phyloP scores from a whole-genome alignment of 2,113 vertebrate genomes.

The Chloebia gouldiae region DNA sequence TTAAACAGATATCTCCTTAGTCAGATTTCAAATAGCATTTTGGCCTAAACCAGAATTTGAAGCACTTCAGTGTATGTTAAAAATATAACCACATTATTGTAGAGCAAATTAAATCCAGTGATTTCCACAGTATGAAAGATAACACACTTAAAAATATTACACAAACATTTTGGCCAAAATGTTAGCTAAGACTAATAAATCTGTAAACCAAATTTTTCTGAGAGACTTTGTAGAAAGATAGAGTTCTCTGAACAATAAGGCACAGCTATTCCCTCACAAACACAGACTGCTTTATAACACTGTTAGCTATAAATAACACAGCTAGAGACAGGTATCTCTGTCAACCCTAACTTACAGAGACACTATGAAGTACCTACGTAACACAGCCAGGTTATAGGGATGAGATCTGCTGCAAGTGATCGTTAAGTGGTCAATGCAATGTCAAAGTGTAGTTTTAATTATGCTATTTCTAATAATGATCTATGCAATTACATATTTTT shows the following conservation, averaged over 20 bases:
- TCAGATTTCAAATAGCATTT: background rate
- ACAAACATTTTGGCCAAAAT: background rate
- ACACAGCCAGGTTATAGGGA: background rate
- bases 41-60: background rate
- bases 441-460: background rate
- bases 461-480: background rate
- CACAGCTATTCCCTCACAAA: background rate
- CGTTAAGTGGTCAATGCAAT: rapidly evolving
- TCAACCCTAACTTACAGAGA: rapidly evolving
- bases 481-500: background rate
- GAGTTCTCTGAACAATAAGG: background rate
- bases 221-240: background rate
- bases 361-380: background rate
- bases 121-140: background rate
- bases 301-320: background rate
- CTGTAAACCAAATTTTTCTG: background rate
- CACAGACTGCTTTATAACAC: background rate
- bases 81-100: background rate
- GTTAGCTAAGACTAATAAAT: background rate
- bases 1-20: background rate
- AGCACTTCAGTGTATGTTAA: background rate
- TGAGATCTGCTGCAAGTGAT: background rate
- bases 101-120: background rate
- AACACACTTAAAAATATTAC: background rate
- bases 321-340: background rate